Conservation (phyloP, 2,888 invertebrate genomes). For the Clusia tigrina region DNA sequence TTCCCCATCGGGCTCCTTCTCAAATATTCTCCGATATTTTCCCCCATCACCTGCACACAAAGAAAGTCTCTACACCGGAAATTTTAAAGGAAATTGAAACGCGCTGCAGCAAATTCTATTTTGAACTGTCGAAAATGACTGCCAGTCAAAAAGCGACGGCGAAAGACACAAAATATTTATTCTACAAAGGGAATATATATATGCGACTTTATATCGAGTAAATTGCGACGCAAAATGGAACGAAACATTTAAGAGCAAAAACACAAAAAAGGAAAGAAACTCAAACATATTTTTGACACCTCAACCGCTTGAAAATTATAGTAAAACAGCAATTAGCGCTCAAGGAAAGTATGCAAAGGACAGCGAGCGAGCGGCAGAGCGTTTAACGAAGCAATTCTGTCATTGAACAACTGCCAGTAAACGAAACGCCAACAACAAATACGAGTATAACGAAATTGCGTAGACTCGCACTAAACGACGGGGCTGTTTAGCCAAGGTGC, state of each 20-base stretch:
- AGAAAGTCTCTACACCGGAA: not conserved
- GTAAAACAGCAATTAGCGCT: slow-evolving; percentile 27
- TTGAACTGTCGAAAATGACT: too few species aligned
- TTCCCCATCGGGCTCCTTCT: too few species aligned
- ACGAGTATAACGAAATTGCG: not conserved
- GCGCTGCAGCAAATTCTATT: too few species aligned
- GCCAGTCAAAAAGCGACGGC: too few species aligned
- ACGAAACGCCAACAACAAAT: not conserved
- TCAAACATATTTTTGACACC: slow-evolving; percentile 36
- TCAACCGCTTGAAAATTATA: slow-evolving; percentile 30
- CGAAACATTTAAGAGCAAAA: not conserved
- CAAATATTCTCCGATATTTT: too few species aligned
- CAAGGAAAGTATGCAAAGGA: slow-evolving; percentile 16
- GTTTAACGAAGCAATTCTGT: too few species aligned
- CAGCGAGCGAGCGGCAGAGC: too few species aligned
- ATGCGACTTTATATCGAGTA: not conserved
- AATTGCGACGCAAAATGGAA: not conserved
- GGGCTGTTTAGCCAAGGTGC: too few species aligned
- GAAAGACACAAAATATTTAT: not conserved
- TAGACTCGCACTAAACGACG: not conserved
- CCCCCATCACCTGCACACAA: too few species aligned
- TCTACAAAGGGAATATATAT: not conserved
- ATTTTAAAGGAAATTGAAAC: not conserved
- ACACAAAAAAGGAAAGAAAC: slow-evolving; percentile 21
- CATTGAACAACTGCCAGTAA: too few species aligned